Base-by-base conservation (phyloP, 2,113 vertebrate species). In the Sceloporus tristichus region DNA sequence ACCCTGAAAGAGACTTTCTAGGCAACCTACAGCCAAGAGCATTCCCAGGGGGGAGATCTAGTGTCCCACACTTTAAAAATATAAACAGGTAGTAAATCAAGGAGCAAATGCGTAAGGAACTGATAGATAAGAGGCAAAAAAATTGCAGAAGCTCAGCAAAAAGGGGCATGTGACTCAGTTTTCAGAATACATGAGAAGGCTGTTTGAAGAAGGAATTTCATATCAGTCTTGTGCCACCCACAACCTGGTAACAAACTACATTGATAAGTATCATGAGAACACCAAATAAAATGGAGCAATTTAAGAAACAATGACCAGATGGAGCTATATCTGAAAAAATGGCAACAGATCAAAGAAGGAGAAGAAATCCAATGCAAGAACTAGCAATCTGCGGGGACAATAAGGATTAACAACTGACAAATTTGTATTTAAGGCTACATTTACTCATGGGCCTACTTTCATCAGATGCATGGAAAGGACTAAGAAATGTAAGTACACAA, bases 211-310 rank as follows among this genome's bases (percentile, higher is more conserved):
- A 82, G 76, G 76, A 74, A 85, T 89, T 42, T 76, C 65, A n/a
- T 79, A 84, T 83, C 87, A 78, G 75, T 6, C 81, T 71, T 88
- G 53, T 11, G 87, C 82, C 54, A 65, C 66, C 87, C 74, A 84
- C 76, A 84, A 34, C 76, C 82, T 79, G 82, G 82, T 79, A 88
- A 85, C 87, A 88, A 84, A 85, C 87, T 59, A 65, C 14, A 5
- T 73, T 2, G 87, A 89, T 89, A 85, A 89, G 87, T 71, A 85
- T 85, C 82, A 79, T 89, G 87, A 85, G 87, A 89, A 79, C 82
- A 85, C 82, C 76, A 73, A 85, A 79, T 85, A 85, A 85, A 89
- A 79, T 79, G 65, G 76, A 48, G 82, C 87, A 79, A 59, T 84
- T 85, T 62, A 85, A 73, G 87, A 84, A 88, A 84, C 82, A 84